Evolutionary conservation across 2,797 vertebrate genomes (phyloP).

Genomic region (Tokudaia muenninki): DNA sequence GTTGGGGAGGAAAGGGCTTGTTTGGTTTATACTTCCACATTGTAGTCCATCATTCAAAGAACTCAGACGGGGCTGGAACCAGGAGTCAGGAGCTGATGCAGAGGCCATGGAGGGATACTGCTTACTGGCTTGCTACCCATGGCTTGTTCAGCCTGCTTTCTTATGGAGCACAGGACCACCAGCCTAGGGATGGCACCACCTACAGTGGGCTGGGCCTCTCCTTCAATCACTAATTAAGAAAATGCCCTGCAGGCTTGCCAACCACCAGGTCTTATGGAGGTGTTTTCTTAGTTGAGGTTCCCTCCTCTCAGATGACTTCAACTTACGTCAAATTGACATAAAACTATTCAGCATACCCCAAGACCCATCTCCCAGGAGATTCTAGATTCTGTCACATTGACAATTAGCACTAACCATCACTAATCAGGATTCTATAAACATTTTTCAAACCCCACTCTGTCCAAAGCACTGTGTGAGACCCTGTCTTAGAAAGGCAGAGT

Average conservation of each 20-base stretch:
- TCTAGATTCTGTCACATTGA: not conserved
- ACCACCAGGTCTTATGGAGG: not conserved
- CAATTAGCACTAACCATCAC: not conserved
- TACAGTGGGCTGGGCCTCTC: not conserved
- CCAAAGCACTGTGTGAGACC: not conserved
- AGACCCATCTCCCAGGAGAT: not conserved
- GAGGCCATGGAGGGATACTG: not conserved
- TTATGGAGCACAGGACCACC: not conserved
- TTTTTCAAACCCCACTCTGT: not conserved
- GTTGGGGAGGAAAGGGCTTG: not conserved
- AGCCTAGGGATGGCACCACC: not conserved
- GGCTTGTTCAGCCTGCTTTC: not conserved
- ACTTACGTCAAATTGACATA: not conserved
- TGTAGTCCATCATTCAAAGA: not conserved
- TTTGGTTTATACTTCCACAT: not conserved
- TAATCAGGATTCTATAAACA: slow-evolving; percentile 3
- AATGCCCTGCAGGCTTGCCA: not conserved
- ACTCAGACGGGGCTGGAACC: not conserved
- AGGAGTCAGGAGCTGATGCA: not conserved
- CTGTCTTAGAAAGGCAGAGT: not conserved
- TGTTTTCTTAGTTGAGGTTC: not conserved
- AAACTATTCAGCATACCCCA: not conserved
- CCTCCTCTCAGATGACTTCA: not conserved
- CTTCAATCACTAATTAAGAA: not conserved
- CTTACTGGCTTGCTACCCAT: not conserved